Evolutionary conservation across 2,797 vertebrate genomes (phyloP).

Genomic region (Spheniscus humboldti): DNA sequence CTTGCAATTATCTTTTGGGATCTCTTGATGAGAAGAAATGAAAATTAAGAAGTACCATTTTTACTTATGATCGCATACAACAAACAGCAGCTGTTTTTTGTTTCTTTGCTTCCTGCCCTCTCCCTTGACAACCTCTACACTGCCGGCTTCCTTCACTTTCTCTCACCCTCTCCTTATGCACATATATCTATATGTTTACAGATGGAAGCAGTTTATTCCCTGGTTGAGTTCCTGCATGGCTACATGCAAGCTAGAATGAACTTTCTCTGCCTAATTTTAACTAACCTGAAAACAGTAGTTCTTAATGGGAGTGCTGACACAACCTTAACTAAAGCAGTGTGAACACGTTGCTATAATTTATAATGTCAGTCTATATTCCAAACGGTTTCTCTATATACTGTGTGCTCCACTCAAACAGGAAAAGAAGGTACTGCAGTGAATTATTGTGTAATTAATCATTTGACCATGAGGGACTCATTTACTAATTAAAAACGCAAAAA

Average conservation of each 20-base stretch:
- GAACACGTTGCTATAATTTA: constrained; percentile 56
- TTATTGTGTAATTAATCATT: constrained; percentile 88
- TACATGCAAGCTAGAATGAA: neutral
- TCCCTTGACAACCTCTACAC: neutral
- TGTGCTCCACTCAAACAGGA: constrained; percentile 19
- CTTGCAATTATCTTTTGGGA: neutral
- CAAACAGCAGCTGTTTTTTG: neutral
- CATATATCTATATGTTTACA: neutral
- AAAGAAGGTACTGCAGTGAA: constrained; percentile 69
- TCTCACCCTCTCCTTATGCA: neutral
- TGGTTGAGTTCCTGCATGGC: neutral
- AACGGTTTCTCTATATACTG: constrained; percentile 15
- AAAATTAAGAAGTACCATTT: neutral
- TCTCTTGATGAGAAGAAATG: neutral
- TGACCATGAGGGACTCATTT: constrained; percentile 87
- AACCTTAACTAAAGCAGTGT: constrained; percentile 13
- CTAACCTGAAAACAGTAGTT: constrained; percentile 33
- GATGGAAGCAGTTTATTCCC: neutral
- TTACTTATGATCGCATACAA: neutral
- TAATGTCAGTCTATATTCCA: constrained; percentile 53
- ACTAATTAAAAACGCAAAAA: constrained; percentile 93
- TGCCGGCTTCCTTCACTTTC: neutral
- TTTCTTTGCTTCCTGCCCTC: neutral
- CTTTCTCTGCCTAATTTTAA: constrained; percentile 49
- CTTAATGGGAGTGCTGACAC: constrained; percentile 53